Conservation (phyloP, 1,140 invertebrate genomes). For the Drosophila serrata region DNA sequence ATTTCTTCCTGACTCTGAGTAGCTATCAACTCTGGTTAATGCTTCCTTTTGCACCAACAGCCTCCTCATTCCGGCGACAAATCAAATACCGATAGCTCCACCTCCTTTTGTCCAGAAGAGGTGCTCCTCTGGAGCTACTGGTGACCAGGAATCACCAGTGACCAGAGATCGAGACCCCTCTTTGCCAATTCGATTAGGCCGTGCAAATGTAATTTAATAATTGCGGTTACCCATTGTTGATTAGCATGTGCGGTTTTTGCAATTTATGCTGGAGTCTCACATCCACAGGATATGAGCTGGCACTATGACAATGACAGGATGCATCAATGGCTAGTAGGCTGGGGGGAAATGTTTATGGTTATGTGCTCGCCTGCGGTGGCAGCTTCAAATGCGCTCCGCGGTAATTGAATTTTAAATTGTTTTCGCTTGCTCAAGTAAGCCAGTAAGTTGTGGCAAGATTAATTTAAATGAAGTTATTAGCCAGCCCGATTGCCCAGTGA, state of each 20-base stretch:
- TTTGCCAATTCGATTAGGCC: slow-evolving; percentile 67
- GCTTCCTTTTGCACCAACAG: slow-evolving; percentile 32
- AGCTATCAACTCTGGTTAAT: slow-evolving; percentile 8
- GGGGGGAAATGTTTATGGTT: slow-evolving; percentile 53
- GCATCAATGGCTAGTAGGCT: slow-evolving; percentile 31
- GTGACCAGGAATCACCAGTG: not conserved
- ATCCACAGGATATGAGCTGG: slow-evolving; percentile 75
- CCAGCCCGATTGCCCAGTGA: slow-evolving; percentile 46
- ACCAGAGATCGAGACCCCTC: slow-evolving; percentile 1
- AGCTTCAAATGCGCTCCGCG: slow-evolving; percentile 59
- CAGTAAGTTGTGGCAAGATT: slow-evolving; percentile 51
- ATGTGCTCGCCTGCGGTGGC: slow-evolving; percentile 61
- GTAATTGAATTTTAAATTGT: slow-evolving; percentile 82
- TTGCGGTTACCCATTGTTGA: slow-evolving; percentile 74
- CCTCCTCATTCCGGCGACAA: slow-evolving; percentile 45
- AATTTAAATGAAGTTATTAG: slow-evolving; percentile 83
- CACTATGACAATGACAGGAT: slow-evolving; percentile 61
- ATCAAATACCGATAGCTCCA: slow-evolving; percentile 45
- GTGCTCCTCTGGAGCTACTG: slow-evolving; percentile 23
- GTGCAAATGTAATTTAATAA: slow-evolving; percentile 81
- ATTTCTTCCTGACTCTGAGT: slow-evolving; percentile 12
- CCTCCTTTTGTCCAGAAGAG: slow-evolving; percentile 21
- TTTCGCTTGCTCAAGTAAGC: slow-evolving; percentile 5
- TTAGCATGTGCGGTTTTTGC: slow-evolving; percentile 80
- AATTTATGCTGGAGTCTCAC: slow-evolving; percentile 49